Evolutionary conservation across 2,797 vertebrate genomes (phyloP).

Genomic region (Columba guinea): DNA sequence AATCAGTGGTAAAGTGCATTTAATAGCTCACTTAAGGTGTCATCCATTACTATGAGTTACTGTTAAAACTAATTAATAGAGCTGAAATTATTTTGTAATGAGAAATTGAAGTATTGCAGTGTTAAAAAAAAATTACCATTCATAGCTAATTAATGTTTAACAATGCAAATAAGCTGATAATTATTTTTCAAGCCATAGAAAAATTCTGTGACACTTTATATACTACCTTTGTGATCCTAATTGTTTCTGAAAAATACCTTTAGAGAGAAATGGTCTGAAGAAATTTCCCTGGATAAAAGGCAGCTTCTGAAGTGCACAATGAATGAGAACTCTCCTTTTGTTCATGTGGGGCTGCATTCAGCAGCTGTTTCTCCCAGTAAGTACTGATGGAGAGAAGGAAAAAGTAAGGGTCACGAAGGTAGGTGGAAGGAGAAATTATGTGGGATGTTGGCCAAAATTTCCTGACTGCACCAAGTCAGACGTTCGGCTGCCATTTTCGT

Average conservation of each 20-base stretch:
- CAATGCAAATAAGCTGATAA: constrained; percentile 57
- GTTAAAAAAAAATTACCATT: constrained; percentile 56
- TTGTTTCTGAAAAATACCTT: constrained; percentile 61
- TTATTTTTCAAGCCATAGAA: constrained; percentile 61
- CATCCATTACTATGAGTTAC: constrained; percentile 73
- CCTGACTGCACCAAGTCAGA: neutral
- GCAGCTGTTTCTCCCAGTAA: neutral
- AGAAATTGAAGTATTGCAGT: constrained; percentile 64
- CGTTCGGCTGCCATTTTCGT: neutral
- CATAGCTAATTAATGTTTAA: constrained; percentile 59
- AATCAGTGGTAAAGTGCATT: constrained; percentile 64
- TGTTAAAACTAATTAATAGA: constrained; percentile 72
- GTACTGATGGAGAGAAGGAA: neutral
- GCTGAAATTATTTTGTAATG: constrained; percentile 60
- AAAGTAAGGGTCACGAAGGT: neutral
- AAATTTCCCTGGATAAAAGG: constrained; percentile 10
- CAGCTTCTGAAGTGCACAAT: neutral
- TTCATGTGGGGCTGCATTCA: accelerated
- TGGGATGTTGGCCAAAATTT: neutral
- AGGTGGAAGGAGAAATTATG: neutral
- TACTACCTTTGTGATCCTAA: constrained; percentile 54
- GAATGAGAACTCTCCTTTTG: neutral
- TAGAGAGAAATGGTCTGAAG: neutral
- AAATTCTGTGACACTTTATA: constrained; percentile 61
- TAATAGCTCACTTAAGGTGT: constrained; percentile 72